Conservation (phyloP, 1,140 invertebrate species). For the Hypsibius dujardini region DNA sequence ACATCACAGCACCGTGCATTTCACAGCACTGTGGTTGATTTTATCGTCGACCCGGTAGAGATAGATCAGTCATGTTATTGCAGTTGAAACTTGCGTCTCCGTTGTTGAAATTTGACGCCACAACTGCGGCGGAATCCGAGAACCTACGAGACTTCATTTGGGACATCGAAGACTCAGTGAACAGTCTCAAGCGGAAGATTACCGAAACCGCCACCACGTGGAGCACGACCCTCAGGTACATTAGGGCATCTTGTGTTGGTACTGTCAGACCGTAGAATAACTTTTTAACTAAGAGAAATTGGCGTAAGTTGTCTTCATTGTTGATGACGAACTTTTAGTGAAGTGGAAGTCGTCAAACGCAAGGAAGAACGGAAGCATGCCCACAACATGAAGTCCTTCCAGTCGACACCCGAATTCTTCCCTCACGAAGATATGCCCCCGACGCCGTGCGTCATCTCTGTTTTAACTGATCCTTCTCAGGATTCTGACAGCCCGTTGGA, state of each 20-base stretch:
- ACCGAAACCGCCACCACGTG: not conserved
- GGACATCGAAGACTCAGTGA: conserved; percentile 5
- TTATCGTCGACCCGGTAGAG: too few relatives aligned
- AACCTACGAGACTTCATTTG: not conserved
- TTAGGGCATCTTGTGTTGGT: not conserved
- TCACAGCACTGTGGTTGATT: too few relatives aligned
- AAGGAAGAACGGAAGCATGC: not conserved
- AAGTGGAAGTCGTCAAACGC: not conserved
- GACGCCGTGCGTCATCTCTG: too few relatives aligned
- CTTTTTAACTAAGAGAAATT: too few relatives aligned
- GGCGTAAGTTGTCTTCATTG: too few relatives aligned
- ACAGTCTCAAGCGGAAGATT: not conserved
- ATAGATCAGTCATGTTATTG: not conserved
- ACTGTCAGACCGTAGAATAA: too few relatives aligned
- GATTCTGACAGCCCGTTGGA: too few relatives aligned
- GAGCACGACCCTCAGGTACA: not conserved
- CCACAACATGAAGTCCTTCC: not conserved
- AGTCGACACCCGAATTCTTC: not conserved
- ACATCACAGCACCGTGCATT: too few relatives aligned
- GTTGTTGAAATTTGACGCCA: not conserved
- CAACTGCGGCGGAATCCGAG: not conserved
- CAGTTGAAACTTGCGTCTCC: conserved; percentile 1
- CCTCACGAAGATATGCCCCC: not conserved
- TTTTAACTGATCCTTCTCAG: too few relatives aligned
- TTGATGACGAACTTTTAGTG: too few relatives aligned